Evolutionary conservation across 1,140 invertebrate species (phyloP), one percentile per base, ranked within the genome.

Genomic region (Drosophila pandora): DNA sequence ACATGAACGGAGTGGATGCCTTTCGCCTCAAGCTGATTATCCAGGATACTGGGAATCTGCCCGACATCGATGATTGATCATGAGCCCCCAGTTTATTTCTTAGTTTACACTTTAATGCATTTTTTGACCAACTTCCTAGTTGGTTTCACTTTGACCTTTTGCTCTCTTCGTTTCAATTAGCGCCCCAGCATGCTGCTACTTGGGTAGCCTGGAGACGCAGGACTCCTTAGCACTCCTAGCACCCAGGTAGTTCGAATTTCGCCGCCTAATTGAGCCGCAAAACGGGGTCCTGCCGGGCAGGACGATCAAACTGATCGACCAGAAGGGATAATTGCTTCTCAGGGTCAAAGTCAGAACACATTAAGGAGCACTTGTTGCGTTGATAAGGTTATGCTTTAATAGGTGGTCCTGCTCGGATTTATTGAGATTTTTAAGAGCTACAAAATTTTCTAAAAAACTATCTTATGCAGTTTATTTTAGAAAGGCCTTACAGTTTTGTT

Each of bases 1-100:
- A 99, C 93, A 94, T 99, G 79, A 99, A 99, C 93, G 98, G 98
- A 60, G 97, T 98, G 60, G 98, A 99, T 94, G 98, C 98, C 76
- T 94, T 99, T 75, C 94, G 98, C 92, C 94, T 99, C 55, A 99
- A 99, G 93, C 93, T 99, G 41, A 98, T 97, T 97, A 94, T 99
- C 68, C 96, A 94, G 97, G 94, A 96, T 2, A 13, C 10, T 3
- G 5, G 21, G 1, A 2, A 30, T 8, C 7, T 30, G 30, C 43
- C 6, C 5, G 3, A 9, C 9, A 57, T n/a, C 39, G 48, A 61
- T 25, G 68, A 63, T 23, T 50, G 6, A 7, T 13, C 1, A 21
- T 21, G 6, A 21, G 17, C 41, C 41, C n/a, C 4, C 13, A 6
- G 6, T 43, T 21, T 32, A 9, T 25, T 25, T n/a, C 34, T 45